phyloP scores from a whole-genome alignment of 2,113 vertebrate species.

The Mobula birostris region DNA sequence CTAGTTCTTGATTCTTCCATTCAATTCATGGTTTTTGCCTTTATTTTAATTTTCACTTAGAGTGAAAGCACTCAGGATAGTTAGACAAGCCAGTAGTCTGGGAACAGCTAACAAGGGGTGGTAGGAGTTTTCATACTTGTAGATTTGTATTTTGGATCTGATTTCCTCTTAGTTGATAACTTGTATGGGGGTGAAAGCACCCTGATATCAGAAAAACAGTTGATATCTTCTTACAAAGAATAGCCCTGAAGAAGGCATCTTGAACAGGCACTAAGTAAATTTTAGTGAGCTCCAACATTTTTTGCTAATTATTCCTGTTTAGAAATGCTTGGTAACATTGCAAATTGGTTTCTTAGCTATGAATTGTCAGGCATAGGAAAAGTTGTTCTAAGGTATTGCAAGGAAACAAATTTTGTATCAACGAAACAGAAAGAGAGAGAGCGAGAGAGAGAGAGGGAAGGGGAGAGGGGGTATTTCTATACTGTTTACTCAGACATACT shows the following conservation, averaged over 20 bases:
- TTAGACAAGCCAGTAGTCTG: not conserved
- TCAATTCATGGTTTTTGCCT: not conserved
- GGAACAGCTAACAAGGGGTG: not conserved
- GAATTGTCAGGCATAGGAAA: not conserved
- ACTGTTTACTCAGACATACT: too few relatives aligned
- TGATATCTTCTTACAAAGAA: not conserved
- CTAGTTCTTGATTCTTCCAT: not conserved
- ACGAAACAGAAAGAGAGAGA: too few relatives aligned
- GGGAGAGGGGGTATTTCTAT: too few relatives aligned
- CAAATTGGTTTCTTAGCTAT: not conserved
- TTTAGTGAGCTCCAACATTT: not conserved
- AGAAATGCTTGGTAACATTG: not conserved
- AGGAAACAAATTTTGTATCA: too few relatives aligned
- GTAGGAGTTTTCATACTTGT: not conserved
- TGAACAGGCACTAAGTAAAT: not conserved
- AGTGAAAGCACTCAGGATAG: not conserved
- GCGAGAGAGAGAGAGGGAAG: too few relatives aligned
- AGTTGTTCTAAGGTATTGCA: not conserved
- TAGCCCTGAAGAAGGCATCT: not conserved
- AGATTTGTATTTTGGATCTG: not conserved
- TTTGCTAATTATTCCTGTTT: not conserved
- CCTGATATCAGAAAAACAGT: not conserved
- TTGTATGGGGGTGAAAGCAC: not conserved
- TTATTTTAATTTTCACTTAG: not conserved
- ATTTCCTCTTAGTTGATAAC: not conserved